These are phyloP conservation scores for Isurus oxyrinchus DNA, from an alignment of 2,113 vertebrate genomes.

Conservation along the genomic window DNA sequence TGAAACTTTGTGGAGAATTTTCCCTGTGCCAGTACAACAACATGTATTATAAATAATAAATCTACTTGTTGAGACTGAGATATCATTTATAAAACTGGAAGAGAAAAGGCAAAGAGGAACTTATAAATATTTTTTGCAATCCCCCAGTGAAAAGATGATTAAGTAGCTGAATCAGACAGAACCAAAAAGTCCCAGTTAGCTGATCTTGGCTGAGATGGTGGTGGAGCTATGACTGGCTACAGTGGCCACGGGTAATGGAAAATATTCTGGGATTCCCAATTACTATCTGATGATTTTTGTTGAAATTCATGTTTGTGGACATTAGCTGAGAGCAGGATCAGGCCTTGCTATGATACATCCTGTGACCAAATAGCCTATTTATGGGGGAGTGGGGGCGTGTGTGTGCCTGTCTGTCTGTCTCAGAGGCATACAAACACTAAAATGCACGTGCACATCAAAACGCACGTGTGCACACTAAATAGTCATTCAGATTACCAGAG, in stretches of 20 bases:
- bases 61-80: no score
- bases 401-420: no score
- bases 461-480: no score
- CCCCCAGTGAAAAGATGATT: background rate
- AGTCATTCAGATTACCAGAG: no score
- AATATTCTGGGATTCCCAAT: background rate
- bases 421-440: background rate
- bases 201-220: background rate
- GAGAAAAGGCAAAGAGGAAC: no score
- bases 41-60: no score
- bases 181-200: background rate
- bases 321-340: background rate
- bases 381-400: no score
- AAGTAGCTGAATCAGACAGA: background rate
- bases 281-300: background rate
- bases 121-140: background rate
- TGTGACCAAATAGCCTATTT: no score
- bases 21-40: no score
- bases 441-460: no score
- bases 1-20: background rate
- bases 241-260: background rate
- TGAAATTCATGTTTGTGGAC: background rate
- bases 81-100: no score
- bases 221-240: background rate
- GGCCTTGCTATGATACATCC: background rate